phyloP scores from a whole-genome alignment of 35 echinoderm and acorn worm species.

The Ptychodera flava region DNA sequence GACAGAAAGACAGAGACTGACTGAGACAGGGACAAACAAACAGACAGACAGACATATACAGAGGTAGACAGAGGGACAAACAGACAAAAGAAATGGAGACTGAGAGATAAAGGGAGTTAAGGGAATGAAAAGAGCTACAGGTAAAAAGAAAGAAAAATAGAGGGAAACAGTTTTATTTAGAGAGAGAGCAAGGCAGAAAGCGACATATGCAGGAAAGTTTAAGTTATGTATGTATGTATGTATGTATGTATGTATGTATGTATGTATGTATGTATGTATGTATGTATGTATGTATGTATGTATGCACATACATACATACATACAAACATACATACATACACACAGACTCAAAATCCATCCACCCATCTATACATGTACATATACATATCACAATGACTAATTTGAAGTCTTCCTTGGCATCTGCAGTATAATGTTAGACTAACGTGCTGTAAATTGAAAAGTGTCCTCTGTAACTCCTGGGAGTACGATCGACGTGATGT shows the following conservation, averaged over 20 bases:
- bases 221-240: neutral
- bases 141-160: neutral
- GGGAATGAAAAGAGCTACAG: neutral
- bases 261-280: neutral
- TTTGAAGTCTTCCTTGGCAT: too few relatives aligned
- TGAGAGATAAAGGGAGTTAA: neutral
- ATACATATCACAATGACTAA: too few relatives aligned
- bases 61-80: neutral
- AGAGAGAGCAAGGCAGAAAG: neutral
- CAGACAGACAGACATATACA: too few relatives aligned
- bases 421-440: too few relatives aligned
- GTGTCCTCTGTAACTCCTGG: too few relatives aligned
- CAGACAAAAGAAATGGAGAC: neutral
- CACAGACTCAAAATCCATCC: too few relatives aligned
- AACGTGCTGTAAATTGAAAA: too few relatives aligned
- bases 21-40: neutral
- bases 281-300: conserved; percentile 2
- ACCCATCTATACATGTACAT: too few relatives aligned
- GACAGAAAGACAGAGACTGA: neutral
- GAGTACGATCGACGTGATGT: too few relatives aligned
- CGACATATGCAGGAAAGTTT: neutral
- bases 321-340: too few relatives aligned
- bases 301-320: neutral
- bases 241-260: neutral
- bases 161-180: neutral